These are phyloP conservation scores for Excalfactoria chinensis DNA, from an alignment of 2,113 vertebrate genomes.

Conservation along the genomic window DNA sequence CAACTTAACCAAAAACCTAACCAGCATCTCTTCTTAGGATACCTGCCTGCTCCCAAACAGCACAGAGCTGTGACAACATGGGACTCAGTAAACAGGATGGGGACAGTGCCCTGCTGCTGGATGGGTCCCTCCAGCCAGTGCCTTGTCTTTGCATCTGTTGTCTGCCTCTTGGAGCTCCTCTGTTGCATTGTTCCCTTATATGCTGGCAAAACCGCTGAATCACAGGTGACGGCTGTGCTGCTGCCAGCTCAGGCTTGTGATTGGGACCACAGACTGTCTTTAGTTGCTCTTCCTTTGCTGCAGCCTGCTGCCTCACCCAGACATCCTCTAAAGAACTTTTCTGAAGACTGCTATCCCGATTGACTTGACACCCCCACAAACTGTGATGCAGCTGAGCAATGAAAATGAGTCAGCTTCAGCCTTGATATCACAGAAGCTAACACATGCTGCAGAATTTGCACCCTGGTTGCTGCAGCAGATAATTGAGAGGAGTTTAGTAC, in stretches of 20 bases:
- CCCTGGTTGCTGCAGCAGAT: neutral
- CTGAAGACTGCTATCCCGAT: neutral
- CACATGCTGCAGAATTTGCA: neutral
- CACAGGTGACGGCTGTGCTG: slow-evolving; percentile 26
- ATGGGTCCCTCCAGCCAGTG: neutral
- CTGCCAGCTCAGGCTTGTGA: neutral
- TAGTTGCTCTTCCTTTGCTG: neutral
- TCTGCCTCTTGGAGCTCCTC: fast-evolving
- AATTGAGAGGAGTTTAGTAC: slow-evolving; percentile 11
- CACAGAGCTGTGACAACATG: fast-evolving
- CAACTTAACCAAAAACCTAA: neutral
- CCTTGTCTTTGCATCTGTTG: neutral
- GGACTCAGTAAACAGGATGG: neutral
- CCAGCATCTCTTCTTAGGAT: neutral
- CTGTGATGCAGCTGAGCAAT: neutral
- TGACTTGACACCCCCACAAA: neutral
- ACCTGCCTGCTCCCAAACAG: fast-evolving
- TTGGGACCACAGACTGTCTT: neutral
- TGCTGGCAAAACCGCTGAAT: slow-evolving; percentile 37
- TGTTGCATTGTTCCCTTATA: fast-evolving
- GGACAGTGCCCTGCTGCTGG: neutral
- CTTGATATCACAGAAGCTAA: neutral
- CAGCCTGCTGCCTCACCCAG: neutral
- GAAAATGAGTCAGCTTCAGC: neutral
- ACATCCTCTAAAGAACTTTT: neutral